Evolutionary conservation across 2,888 invertebrate genomes (phyloP), one percentile per base, ranked within the genome.

Genomic region (Nipponacmea schrenckii): DNA sequence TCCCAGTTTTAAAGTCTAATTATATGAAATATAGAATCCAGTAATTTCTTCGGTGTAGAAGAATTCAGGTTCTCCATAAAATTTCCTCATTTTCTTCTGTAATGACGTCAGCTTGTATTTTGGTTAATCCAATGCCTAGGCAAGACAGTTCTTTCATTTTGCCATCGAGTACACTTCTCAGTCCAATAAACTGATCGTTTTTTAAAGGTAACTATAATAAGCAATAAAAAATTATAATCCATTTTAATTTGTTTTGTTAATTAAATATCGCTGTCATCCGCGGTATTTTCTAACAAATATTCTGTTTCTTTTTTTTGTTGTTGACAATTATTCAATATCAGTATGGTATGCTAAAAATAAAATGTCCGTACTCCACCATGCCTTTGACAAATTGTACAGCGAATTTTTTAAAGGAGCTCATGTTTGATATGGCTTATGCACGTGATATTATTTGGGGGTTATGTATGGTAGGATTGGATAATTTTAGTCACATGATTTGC

Each of bases 61-160:
- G 62, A 62, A 27, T 27, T 24, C n/a, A 24, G 24, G 24, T 62
- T 24, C 27, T 27, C 8, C 62, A 62, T 14, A 62, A 27, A 62
- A 62, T 62, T 26, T 62, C 27, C 27, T 62, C 62, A 26, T 62
- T 27, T 8, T 62, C 62, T 24, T 62, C 24, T 24, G 62, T 26
- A 62, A 62, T 62, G 26, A 62, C 62, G 26, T 62, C 17, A 26
- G 62, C 7, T 26, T 62, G 62, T 62, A 26, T 62, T 62, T 27
- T 62, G 62, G 26, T 62, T 24, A 27, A 26, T 24, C 62, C 62
- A 62, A 62, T 24, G 24, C 62, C 62, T 27, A 5, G 24, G 8
- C 26, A 62, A 27, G 62, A 62, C 62, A 62, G 24, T 62, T 62
- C 62, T 27, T 62, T 62, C 62, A 62, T 62, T 26, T 24, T 27